Evolutionary conservation across 2,113 vertebrate genomes (phyloP), one percentile per base, ranked within the genome.

Genomic region (Sebastes schlegelii): DNA sequence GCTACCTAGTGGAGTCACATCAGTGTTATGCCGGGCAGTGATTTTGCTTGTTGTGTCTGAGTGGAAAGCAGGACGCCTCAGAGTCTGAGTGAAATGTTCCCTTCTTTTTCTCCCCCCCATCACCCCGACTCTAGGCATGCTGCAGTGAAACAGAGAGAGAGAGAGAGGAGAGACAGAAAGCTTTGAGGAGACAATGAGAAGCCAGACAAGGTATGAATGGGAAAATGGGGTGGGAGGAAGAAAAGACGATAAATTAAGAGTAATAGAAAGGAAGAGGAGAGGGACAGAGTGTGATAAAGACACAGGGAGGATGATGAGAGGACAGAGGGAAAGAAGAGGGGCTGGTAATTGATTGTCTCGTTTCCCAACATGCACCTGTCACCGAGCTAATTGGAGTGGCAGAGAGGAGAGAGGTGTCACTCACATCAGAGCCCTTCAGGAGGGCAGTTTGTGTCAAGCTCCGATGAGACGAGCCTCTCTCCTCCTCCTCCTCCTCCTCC

Each of bases 321-420:
- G 86, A 86, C 80, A 40, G 34, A 67, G 57, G 68, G 26, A 40
- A 34, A 34, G 72, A 80, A 45, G 73, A 54, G 64, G 73, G 26
- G 66, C 68, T 2, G 26, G 79, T 92, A 93, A 95, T 93, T 92
- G 87, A 94, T 93, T 86, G 90, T 87, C 89, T 88, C 58, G 34
- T 83, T 84, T 80, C 61, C 74, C 80, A 66, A 62, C 88, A 87
- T 77, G 69, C 87, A 82, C 89, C 91, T 90, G 90, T 93, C 94
- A 91, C 85, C 65, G 54, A 89, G 82, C 75, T 94, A 90, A 94
- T 93, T 94, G 92, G 89, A 92, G 80, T 79, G 78, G 71, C 55
- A 80, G 74, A 83, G 69, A 82, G 73, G 79, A 85, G 76, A 87
- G 76, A 79, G 67, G 80, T 86, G 90, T 92, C 93, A 88, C 81